Base-by-base conservation (phyloP, 2,888 invertebrate species). In the Tetragonula carbonaria region DNA sequence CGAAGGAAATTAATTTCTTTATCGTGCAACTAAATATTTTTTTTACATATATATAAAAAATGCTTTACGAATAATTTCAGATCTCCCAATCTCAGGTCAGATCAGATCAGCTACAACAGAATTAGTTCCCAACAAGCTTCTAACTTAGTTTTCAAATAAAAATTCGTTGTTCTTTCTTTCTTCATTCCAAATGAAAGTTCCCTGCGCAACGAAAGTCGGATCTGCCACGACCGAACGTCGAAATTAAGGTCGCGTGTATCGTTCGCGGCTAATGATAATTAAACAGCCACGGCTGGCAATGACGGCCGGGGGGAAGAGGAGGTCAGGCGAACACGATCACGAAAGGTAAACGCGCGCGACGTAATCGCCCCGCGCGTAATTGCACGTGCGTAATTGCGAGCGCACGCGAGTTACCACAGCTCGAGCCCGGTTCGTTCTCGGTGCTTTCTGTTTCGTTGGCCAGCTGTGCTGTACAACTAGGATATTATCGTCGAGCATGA, bases 401-500 rank as follows among this genome's bases (percentile, higher is more conserved):
- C 86, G 74, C 89, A 88, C 88, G 89, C 88, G 84, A 84, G 74
- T 80, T 28, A 59, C 70, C 53, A 33, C 33, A 33, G 33, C 33
- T 33, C 33, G 33, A 33, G 33, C 33, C 62, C 33, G 67, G 66
- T 73, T 57, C 68, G 74, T 82, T 66, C 57, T 82, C 74, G 45
- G 67, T 57, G 84, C 75, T 88, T 85, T 84, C 86, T 84, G 85
- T 90, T 86, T 55, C 57, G 70, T 67, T 8, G 51, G 38, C 21
- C 65, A 66, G 21, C 59, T 71, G 70, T 16, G 70, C 33, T n/a
- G 28, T 80, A 86, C 90, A 88, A 86, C 90, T 90, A 89, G 90
- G 85, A 83, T 86, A 70, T 55, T 71, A 80, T 75, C 90, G 83
- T 82, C 85, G 80, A 90, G 86, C 91, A 88, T 91, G 88, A 90